Evolutionary conservation across 2,888 invertebrate species (phyloP), one percentile per base, ranked within the genome.

Genomic region (Anodontia alba): DNA sequence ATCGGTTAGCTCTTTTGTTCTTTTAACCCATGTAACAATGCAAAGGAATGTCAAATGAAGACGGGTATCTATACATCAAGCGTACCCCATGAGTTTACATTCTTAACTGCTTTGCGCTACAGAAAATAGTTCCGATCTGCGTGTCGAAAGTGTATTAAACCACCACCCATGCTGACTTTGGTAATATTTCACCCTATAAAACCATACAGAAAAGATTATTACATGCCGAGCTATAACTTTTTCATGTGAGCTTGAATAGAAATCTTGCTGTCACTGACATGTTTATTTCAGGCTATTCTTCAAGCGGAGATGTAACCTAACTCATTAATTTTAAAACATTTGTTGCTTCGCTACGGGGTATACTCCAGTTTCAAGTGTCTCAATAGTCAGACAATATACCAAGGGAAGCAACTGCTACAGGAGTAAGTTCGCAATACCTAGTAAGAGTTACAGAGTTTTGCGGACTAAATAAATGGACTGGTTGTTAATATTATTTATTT

Each of bases 201-300:
- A 54, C 54, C 8, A 29, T 54, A 54, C 20, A 46, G 46, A 46
- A 46, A 46, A 29, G 51, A 71, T 71, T 71, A 71, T 71, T 71
- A 71, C 33, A 46, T 49, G 31, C 49, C 71, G 20, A 31, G 26
- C 33, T 26, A 7, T 29, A 51, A 26, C 49, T 8, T 71, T 70
- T 71, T 71, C 42, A 31, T 62, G 62, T 26, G 23, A 42, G 23
- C 26, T 62, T 43, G 57, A 73, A 62, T 36, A 42, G 66, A 29
- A 73, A 73, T 62, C 62, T 38, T 42, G 62, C 66, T 23, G 17
- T 66, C 26, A 57, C 26, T n/a, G 80, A 80, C 76, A 72, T 43
- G 76, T 80, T 80, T 80, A 80, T 80, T 72, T 57, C 62, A 29
- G 23, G 26, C 69, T 57, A 71, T 69, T 80, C 72, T 72, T 51